These are phyloP conservation scores for Actinernus sp. DNA, from an alignment of 92 coral and sea anemone species.

Conservation along the genomic window DNA sequence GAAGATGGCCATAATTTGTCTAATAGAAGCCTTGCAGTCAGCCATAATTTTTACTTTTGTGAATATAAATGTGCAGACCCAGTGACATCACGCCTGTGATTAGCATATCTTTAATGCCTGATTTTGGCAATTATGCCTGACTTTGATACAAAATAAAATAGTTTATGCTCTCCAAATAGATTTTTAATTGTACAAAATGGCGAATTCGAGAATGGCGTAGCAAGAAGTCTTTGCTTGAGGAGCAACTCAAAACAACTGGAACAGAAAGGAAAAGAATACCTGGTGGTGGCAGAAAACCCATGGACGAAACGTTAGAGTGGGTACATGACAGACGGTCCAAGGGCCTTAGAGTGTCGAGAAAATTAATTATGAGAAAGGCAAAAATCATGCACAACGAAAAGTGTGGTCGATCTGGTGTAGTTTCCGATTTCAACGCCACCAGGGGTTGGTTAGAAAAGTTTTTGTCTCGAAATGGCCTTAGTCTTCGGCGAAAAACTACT, in stretches of 20 bases:
- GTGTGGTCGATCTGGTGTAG: conserved; percentile 3
- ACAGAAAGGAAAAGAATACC: conserved; percentile 1
- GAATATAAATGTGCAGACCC: too few species aligned
- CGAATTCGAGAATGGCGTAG: conserved; percentile 40
- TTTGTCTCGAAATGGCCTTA: conserved; percentile 35
- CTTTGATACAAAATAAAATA: too few species aligned
- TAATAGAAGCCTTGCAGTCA: too few species aligned
- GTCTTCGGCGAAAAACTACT: conserved; percentile 39
- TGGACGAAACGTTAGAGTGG: conserved; percentile 35
- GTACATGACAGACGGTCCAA: conserved; percentile 29
- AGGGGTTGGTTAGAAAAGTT: conserved; percentile 45
- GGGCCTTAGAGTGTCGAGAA: conserved; percentile 41
- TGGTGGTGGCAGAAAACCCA: conserved; percentile 40
- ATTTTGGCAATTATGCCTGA: too few species aligned
- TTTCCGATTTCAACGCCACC: conserved; percentile 12
- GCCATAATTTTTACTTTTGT: too few species aligned
- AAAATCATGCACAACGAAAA: conserved; percentile 34
- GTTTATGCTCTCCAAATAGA: too few species aligned
- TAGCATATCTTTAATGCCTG: too few species aligned
- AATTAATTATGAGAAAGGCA: conserved; percentile 38
- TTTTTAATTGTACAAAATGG: too few species aligned
- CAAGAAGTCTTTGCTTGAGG: conserved; percentile 28
- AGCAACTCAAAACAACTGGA: conserved; percentile 28
- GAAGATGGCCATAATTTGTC: too few species aligned
- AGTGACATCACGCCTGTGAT: too few species aligned